A percentile compares a stretch with the other conserved stretches of the same genome.
These are phyloP conservation scores for Thomomys bottae DNA, from an alignment of 2,113 vertebrate genomes.

Conservation along the genomic window DNA sequence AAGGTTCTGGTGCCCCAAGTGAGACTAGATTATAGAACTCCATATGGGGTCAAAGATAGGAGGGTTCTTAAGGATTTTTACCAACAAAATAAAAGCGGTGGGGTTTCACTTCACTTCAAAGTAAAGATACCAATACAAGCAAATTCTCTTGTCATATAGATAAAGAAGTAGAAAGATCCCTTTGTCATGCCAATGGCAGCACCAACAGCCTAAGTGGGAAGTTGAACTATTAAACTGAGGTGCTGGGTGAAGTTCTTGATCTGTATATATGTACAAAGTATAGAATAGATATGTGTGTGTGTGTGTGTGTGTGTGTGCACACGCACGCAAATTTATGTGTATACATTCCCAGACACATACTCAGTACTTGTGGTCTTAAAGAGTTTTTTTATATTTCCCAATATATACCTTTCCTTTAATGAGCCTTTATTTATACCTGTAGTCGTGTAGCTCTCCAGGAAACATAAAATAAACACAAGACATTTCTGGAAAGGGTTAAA, in stretches of 20 bases:
- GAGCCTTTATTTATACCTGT: not conserved
- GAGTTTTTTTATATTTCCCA: not conserved
- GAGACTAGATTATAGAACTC: conserved; percentile 84
- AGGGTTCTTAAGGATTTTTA: conserved; percentile 79
- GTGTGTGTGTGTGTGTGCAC: not conserved
- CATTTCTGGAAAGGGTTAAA: not conserved
- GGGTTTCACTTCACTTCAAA: conserved; percentile 79
- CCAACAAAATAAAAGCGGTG: conserved; percentile 81
- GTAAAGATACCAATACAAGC: conserved; percentile 77
- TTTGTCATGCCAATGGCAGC: not conserved
- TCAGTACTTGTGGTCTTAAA: not conserved
- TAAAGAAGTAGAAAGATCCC: conserved; percentile 55
- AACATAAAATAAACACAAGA: not conserved
- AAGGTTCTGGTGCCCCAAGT: conserved; percentile 80
- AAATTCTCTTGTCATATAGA: conserved; percentile 74
- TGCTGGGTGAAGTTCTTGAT: conserved; percentile 37
- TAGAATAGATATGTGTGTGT: not conserved
- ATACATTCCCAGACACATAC: not conserved
- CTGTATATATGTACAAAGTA: not conserved
- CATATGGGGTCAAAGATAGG: conserved; percentile 82
- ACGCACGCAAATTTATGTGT: too few relatives aligned
- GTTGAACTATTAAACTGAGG: conserved; percentile 40
- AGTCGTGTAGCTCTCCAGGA: not conserved
- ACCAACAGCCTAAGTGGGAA: not conserved
- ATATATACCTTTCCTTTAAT: not conserved